Evolutionary conservation across 1,140 invertebrate species (phyloP).

Genomic region (Ostrea denselamellosa): DNA sequence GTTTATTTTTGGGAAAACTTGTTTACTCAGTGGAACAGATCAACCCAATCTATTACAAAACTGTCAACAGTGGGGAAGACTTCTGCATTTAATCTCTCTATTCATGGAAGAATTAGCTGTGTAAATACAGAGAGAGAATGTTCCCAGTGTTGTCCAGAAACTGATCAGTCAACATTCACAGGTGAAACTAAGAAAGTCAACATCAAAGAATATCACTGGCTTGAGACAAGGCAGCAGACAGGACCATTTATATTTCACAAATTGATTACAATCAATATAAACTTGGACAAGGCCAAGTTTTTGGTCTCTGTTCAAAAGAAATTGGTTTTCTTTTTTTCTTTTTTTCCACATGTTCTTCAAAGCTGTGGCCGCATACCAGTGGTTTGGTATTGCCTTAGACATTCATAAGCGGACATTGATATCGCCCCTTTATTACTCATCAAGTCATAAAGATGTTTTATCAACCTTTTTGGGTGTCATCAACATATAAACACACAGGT

Average conservation of each 20-base stretch:
- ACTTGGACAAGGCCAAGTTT: too few species aligned
- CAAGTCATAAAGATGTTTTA: conserved; percentile 27
- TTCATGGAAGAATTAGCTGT: conserved; percentile 30
- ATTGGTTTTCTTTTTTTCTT: too few species aligned
- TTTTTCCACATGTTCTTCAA: neutral
- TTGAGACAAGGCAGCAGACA: neutral
- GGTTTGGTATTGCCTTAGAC: neutral
- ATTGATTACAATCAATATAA: too few species aligned
- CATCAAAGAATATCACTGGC: neutral
- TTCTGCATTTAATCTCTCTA: conserved; percentile 36
- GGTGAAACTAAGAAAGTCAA: neutral
- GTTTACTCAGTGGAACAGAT: conserved; percentile 2
- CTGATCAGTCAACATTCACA: neutral
- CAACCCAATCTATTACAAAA: conserved; percentile 13
- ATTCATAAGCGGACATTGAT: neutral
- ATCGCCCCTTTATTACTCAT: neutral
- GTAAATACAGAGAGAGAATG: conserved; percentile 22
- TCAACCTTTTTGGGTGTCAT: conserved; percentile 17
- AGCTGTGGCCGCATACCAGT: neutral
- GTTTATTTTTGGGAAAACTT: conserved; percentile 26
- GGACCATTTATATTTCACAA: neutral
- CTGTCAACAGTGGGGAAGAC: conserved; percentile 10
- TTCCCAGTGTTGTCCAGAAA: conserved; percentile 10
- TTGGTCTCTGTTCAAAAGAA: too few species aligned
- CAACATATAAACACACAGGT: conserved; percentile 17